phyloP scores from a whole-genome alignment of 30 jellyfish, hydroid and myxozoan species.

The Sanderia malayensis region DNA sequence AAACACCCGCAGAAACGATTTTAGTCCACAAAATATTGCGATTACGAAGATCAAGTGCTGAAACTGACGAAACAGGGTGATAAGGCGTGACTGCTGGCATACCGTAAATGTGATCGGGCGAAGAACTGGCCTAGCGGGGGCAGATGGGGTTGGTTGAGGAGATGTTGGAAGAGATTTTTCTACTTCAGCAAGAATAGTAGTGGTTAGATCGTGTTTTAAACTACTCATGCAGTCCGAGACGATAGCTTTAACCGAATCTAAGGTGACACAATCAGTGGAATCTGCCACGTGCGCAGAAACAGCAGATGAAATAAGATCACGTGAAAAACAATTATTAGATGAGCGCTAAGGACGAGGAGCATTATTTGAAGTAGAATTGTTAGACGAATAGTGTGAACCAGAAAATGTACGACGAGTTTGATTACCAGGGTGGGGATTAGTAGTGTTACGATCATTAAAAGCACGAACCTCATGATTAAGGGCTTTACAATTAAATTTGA shows the following conservation, averaged over 20 bases:
- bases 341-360: too few relatives aligned
- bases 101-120: constrained; percentile 33
- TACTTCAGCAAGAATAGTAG: constrained; percentile 39
- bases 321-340: too few relatives aligned
- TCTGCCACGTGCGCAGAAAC: background rate
- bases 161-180: constrained; percentile 42
- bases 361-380: too few relatives aligned
- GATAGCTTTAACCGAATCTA: constrained; percentile 7
- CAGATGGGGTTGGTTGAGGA: constrained; percentile 15
- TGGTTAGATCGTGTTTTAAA: constrained; percentile 19
- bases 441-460: background rate
- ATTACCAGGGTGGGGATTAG: constrained; percentile 4
- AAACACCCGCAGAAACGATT: constrained; percentile 24
- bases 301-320: constrained; percentile 3
- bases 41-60: constrained; percentile 25
- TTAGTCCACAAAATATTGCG: constrained; percentile 39
- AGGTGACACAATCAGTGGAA: background rate
- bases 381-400: too few relatives aligned
- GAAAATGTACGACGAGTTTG: too few relatives aligned
- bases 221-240: constrained; percentile 11
- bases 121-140: constrained; percentile 25
- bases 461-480: too few relatives aligned
- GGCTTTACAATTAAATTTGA: constrained; percentile 6
- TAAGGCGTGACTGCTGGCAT: constrained; percentile 36
- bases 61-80: constrained; percentile 18